Evolutionary conservation across 2,113 vertebrate genomes (phyloP), one percentile per base, ranked within the genome.

Genomic region (Thomomys bottae): DNA sequence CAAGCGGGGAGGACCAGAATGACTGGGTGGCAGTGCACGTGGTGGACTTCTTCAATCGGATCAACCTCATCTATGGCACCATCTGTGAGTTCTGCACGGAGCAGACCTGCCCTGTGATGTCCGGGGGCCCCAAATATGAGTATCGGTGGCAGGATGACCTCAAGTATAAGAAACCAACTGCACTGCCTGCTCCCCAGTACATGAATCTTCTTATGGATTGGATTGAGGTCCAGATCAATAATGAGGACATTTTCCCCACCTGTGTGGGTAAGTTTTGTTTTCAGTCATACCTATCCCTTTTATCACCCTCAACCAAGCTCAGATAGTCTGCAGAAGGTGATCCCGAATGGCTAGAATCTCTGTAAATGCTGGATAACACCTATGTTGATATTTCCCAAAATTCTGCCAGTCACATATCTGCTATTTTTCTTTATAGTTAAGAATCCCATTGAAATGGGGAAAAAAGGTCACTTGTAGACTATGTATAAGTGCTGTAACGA

Each of bases 201-300:
- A 99, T 99, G 98, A 98, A 98, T 95, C 98, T 98, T 83, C 98
- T 99, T 45, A 99, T 99, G 98, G 98, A 99, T 96, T 99, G 98
- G 98, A 98, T 98, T 0, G 98, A 99, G 89, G 91, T 98, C 63
- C 98, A 99, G 94, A 99, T 99, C 97, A 99, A 99, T 96, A 98
- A 98, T 28, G 98, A 98, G 84, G 94, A 98, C 92, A 97, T 98
- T 95, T 99, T 98, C 96, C 98, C 98, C 94, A 99, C 98, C 0
- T 97, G 97, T 49, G 97, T 98, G 92, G 98, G 98, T 98, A 96
- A 98, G 98, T 98, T 49, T 84, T 66, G 61, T 3, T 42, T 64
- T 26, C 26, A 28, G 32, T 34, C 77, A 87, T 78, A 71, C 32
- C 36, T 24, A 45, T 8, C 1, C 21, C 0, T 15, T 54, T 54